Evolutionary conservation across 2,113 vertebrate genomes (phyloP).

Genomic region (Noturus placidus): DNA sequence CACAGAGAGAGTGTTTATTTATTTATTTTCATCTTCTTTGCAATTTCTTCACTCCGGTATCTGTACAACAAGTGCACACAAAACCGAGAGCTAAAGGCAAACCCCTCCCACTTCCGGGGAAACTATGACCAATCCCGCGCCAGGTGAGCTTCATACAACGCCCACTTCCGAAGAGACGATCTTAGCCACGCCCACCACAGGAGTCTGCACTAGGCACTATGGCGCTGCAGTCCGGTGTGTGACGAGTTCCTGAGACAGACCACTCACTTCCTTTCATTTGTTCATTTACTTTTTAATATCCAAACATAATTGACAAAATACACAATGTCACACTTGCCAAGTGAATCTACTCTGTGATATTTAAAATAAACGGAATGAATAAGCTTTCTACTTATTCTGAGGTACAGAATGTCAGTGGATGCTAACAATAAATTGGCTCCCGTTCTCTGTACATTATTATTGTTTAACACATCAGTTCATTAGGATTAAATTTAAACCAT

Average conservation of each 20-base stretch:
- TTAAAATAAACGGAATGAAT: neutral
- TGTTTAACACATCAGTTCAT: neutral
- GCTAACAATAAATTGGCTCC: neutral
- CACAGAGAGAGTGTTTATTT: too few relatives aligned
- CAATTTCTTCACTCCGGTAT: neutral
- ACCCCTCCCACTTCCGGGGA: neutral
- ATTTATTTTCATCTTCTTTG: neutral
- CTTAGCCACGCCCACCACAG: neutral
- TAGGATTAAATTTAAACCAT: neutral
- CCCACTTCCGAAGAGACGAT: neutral
- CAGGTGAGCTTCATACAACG: neutral
- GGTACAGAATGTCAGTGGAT: neutral
- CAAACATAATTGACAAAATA: neutral
- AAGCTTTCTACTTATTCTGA: neutral
- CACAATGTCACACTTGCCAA: neutral
- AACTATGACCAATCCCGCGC: neutral
- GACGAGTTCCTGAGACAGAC: too few relatives aligned
- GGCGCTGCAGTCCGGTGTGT: neutral
- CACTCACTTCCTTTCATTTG: neutral
- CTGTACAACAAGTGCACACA: constrained; percentile 12
- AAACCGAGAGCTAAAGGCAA: neutral
- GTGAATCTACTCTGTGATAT: neutral
- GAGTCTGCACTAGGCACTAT: neutral
- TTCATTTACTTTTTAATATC: neutral
- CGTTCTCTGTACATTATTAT: neutral